These are phyloP conservation scores for Nannospalax galili DNA, from an alignment of 2,113 vertebrate species.

Conservation along the genomic window DNA sequence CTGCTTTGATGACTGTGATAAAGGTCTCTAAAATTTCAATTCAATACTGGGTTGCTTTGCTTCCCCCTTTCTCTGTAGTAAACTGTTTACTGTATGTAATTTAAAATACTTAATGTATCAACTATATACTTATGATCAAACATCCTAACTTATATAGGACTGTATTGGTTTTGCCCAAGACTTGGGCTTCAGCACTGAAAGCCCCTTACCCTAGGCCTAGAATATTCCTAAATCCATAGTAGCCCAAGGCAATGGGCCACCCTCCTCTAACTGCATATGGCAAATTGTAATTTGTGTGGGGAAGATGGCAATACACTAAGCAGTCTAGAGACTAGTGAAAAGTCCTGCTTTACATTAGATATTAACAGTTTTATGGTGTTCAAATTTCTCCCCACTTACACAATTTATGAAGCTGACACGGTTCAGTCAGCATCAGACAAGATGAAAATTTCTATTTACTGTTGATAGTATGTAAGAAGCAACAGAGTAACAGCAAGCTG, in stretches of 20 bases:
- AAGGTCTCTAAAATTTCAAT: neutral
- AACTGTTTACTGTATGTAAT: neutral
- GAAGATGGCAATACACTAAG: neutral
- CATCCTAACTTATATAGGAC: neutral
- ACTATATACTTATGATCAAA: neutral
- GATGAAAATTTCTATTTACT: neutral
- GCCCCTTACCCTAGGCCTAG: neutral
- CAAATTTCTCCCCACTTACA: neutral
- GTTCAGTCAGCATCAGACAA: neutral
- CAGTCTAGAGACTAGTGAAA: neutral
- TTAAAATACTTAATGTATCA: neutral
- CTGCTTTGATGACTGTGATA: neutral
- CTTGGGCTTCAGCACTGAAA: neutral
- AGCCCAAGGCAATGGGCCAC: neutral
- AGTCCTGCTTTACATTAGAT: neutral
- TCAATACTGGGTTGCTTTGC: neutral
- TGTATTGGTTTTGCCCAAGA: slow-evolving; percentile 21
- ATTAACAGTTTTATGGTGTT: neutral
- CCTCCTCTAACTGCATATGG: neutral
- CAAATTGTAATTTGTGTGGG: neutral
- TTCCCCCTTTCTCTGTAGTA: neutral
- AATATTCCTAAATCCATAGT: neutral
- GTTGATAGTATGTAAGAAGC: neutral
- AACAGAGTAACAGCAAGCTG: neutral
- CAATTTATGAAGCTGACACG: neutral